These are phyloP conservation scores for Alauda arvensis DNA, from an alignment of 2,797 vertebrate species.

Conservation along the genomic window DNA sequence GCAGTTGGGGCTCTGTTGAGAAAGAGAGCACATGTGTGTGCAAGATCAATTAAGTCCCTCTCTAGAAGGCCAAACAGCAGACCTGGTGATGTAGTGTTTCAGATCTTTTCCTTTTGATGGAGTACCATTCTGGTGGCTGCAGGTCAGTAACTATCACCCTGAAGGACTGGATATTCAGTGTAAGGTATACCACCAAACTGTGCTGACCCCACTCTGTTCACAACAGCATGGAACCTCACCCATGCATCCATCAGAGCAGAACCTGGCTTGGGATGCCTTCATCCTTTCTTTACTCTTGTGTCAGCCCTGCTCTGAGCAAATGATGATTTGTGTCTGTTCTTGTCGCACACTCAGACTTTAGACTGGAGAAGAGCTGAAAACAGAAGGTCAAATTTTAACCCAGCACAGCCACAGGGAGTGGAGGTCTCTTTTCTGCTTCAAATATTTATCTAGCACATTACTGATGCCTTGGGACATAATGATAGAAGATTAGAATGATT, in stretches of 20 bases:
- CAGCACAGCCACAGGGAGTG: neutral
- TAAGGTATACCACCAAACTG: neutral
- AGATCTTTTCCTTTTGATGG: neutral
- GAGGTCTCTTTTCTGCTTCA: neutral
- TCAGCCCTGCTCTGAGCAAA: neutral
- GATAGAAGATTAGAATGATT: neutral
- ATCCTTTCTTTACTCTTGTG: accelerated
- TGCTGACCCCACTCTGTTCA: neutral
- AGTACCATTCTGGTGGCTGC: neutral
- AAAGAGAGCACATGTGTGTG: neutral
- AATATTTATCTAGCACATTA: conserved; percentile 22
- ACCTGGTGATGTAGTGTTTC: neutral
- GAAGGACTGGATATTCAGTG: neutral
- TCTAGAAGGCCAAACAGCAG: neutral
- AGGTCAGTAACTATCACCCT: neutral
- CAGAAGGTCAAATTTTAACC: neutral
- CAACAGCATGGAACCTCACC: neutral
- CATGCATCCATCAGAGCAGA: neutral
- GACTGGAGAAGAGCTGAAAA: neutral
- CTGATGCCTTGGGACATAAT: neutral
- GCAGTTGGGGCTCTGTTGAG: neutral
- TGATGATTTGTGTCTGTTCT: neutral
- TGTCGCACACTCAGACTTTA: neutral
- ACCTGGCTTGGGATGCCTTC: neutral
- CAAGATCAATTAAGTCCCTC: neutral